Evolutionary conservation across 2,888 invertebrate genomes (phyloP), one percentile per base, ranked within the genome.

Genomic region (Dolichomitus sp.): DNA sequence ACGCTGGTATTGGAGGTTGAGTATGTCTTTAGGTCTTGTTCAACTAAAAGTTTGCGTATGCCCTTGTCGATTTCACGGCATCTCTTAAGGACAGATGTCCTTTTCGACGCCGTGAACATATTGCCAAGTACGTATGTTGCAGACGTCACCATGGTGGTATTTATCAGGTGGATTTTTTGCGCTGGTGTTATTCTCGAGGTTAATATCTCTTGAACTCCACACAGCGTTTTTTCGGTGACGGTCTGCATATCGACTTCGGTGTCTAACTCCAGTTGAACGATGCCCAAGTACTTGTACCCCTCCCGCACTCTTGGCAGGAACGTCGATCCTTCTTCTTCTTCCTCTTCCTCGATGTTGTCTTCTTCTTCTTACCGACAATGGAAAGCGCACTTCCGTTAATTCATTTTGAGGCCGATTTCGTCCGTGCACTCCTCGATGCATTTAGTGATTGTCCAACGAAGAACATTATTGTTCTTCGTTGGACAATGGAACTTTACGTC

Each of bases 101-200:
- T 23, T 4, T 74, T 81, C 17, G 30, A 57, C 0, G 33, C 59
- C 1, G 81, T 27, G 42, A 66, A 81, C 68, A 77, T 70, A 14
- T 85, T 85, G 2, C 84, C 81, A 14, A 82, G 54, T 1, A 85
- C 75, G 48, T 85, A 84, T 0, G 75, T 74, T 19, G 81, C 84
- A 0, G 85, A 79, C 12, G 85, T 73, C 11, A 85, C 27, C 11
- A 59, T 48, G 0, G 79, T 69, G 11, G 77, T 66, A 68, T 85
- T 85, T 0, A 72, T 66, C 0, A 84, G 75, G 0, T 66, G 45
- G 6, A 72, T 48, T 65, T 85, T 80, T 12, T 83, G 85, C 4
- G 68, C 33, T 3, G 84, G 81, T 50, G 74, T 61, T 1, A 84
- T 66, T 48, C 75, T 69, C 59, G 84, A 68, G 63, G 23, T 17